Evolutionary conservation across 2,797 vertebrate species (phyloP), one percentile per base, ranked within the genome.

Genomic region (Scolopax bukidnonensis): DNA sequence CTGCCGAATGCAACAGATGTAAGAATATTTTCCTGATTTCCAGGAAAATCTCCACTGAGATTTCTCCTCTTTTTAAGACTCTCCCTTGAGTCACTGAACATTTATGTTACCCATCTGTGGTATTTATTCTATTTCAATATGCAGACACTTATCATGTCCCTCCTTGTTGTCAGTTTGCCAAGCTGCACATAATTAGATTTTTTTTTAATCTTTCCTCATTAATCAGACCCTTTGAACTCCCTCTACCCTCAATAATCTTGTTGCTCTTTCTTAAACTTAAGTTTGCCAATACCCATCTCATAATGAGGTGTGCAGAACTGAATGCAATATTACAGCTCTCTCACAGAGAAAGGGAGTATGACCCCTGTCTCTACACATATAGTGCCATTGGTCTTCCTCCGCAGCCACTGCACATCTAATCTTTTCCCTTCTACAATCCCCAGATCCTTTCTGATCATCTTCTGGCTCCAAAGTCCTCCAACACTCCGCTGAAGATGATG

Each of bases 91-190:
- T 76, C 93, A 51, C 63, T 68, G 70, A 87, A 90, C 83, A 74
- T 87, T 89, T 90, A 87, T 96, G 95, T 79, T 94, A 82, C 79
- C 87, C 91, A 94, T 90, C 93, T 87, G 71, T 33, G 41, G 60
- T 94, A 89, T 94, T 96, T 93, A 91, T 94, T 71, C 77, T 80
- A 41, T 64, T 87, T 90, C 88, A 60, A 73, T 24, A 70, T 33
- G 63, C 77, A 89, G 80, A 69, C 18, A 2, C 89, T 91, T 86
- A 75, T 33, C 95, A 40, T 14, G 56, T 82, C 90, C 71, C 87
- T 93, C 16, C 30, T 17, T 67, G 63, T 11, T 90, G 80, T 76
- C 89, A 50, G 83, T 87, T 67, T 67, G 80, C 93, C 95, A 94
- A 82, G 93, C 60, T 59, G 90, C 64, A 68, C 70, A 65, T 95